Evolutionary conservation across 2,888 invertebrate species (phyloP).

Genomic region (Andrena trimmerana): DNA sequence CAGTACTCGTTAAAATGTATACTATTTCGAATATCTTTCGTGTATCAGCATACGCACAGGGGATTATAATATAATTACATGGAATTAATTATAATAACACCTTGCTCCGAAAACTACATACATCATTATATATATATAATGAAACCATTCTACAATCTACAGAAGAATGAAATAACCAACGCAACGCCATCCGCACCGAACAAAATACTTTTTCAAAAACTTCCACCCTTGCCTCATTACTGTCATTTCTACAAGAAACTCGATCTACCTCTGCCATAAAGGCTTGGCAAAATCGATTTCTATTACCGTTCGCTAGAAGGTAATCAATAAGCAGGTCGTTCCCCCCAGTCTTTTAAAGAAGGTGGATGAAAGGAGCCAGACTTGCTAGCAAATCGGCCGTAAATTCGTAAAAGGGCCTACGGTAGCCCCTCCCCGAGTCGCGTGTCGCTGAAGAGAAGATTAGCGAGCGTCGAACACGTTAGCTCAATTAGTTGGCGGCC

Average conservation of each 20-base stretch:
- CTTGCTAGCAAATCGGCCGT: conserved; percentile 20
- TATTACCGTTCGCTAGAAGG: not conserved
- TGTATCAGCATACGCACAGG: too few relatives aligned
- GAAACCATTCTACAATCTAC: too few relatives aligned
- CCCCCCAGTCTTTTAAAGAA: conserved; percentile 11
- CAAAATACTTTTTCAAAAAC: not conserved
- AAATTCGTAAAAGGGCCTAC: conserved; percentile 26
- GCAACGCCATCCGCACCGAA: not conserved
- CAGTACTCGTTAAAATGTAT: not conserved
- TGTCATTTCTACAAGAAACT: not conserved
- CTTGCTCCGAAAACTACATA: not conserved
- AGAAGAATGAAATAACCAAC: not conserved
- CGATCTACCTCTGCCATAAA: not conserved
- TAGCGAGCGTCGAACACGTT: conserved; percentile 52
- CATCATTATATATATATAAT: not conserved
- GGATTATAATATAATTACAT: not conserved
- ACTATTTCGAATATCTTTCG: too few relatives aligned
- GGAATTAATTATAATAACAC: not conserved
- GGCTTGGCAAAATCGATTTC: conserved; percentile 7
- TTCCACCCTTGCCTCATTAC: not conserved
- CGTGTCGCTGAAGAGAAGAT: conserved; percentile 59
- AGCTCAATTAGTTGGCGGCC: conserved; percentile 53
- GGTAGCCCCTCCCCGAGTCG: conserved; percentile 37
- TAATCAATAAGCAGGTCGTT: conserved; percentile 5
- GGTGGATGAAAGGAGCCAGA: conserved; percentile 5